Base-by-base conservation (phyloP, 2,888 invertebrate genomes). In the Netelia fuscicornis region DNA sequence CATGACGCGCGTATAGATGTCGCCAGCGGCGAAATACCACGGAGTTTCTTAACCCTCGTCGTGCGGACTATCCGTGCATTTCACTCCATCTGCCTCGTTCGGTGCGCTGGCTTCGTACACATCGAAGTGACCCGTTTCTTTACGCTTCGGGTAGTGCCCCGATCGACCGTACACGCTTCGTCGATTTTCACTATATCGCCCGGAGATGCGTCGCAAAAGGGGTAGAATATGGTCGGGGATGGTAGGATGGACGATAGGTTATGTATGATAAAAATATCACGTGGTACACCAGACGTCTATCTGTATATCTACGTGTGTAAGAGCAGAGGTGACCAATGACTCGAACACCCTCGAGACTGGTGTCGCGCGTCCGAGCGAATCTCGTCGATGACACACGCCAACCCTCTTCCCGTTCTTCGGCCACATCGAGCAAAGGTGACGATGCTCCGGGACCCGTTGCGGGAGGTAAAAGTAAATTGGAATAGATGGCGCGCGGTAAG, bases 121-220 rank as follows among this genome's bases (percentile, higher is more conserved):
- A 17, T 71, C 58, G 44, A 58, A 56, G 72, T 79, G 81, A 85
- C 83, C 80, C 72, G 78, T 83, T 88, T 85, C 86, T 89, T 88
- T 86, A 86, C 82, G 86, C 87, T 86, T 86, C 72, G 71, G 62
- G 77, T 68, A 84, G 3, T 48, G 85, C 85, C 77, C 81, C 84
- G 88, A 89, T 89, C 88, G 89, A 85, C 86, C 81, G 75, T 77
- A 80, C 76, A 88, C 86, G 89, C 87, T 87, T 86, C 86, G 85
- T 82, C 87, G 86, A 83, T 87, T 89, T 84, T 74, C 84, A 78
- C 81, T 80, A 70, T 84, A 71, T 81, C 58, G 64, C 79, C 62
- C 72, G 83, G 75, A 84, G 85, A 83, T 86, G 86, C 87, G 86
- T 88, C 88, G 86, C 79, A 52, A 37, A 77, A 81, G 54, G 54